Conservation (phyloP, 2,888 invertebrate genomes). For the Andrena bucephala region DNA sequence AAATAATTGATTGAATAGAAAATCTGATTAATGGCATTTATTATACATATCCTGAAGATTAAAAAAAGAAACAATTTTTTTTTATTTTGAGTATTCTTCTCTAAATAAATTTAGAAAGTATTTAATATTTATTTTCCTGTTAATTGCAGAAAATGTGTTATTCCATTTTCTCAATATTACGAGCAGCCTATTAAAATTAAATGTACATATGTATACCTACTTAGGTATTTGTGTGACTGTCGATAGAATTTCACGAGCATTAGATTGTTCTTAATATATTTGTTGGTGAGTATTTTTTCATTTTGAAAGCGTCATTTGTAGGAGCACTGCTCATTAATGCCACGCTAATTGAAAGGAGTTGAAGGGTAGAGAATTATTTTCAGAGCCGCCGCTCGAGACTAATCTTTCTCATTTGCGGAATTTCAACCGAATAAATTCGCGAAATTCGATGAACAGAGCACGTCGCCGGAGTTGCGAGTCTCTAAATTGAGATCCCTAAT, state of each 20-base stretch:
- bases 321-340: background rate
- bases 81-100: background rate
- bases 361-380: background rate
- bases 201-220: background rate
- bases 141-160: background rate
- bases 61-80: background rate
- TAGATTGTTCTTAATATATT: too few species aligned
- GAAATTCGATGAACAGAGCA: background rate
- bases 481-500: slow-evolving; percentile 50
- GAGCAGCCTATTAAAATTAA: background rate
- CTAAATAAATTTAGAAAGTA: background rate
- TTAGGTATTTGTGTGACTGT: background rate
- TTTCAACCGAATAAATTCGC: slow-evolving; percentile 27
- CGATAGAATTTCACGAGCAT: background rate
- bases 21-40: too few species aligned
- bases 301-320: background rate
- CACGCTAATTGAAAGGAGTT: background rate
- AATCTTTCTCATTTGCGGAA: slow-evolving; percentile 30
- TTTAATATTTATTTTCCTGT: background rate
- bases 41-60: background rate
- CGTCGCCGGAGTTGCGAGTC: background rate
- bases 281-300: too few species aligned
- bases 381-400: background rate
- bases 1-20: too few species aligned
- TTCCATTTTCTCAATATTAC: background rate